Evolutionary conservation across 2,888 invertebrate genomes (phyloP).

Genomic region (Eupithecia dodoneata): DNA sequence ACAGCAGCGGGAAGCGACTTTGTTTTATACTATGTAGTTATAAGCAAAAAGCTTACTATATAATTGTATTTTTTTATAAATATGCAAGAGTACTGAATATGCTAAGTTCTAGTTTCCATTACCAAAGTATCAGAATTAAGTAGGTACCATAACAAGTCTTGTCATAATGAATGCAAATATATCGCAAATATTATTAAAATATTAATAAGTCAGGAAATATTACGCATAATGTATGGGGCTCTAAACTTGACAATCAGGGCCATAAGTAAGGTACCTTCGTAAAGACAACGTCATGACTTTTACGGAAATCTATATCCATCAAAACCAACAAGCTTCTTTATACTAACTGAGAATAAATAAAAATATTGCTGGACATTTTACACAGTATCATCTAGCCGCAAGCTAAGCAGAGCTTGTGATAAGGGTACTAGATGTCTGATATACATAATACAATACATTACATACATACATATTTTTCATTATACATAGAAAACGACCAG

Average conservation of each 20-base stretch:
- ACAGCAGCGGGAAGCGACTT: too few relatives aligned
- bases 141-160: background rate
- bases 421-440: too few relatives aligned
- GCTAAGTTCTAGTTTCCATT: background rate
- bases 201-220: constrained; percentile 9
- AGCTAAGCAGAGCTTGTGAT: too few relatives aligned
- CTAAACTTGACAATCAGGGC: background rate
- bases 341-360: background rate
- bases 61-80: background rate
- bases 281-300: background rate
- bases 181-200: background rate
- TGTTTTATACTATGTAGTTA: too few relatives aligned
- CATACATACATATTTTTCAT: too few relatives aligned
- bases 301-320: background rate
- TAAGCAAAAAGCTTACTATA: too few relatives aligned
- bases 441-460: too few relatives aligned
- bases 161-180: constrained; percentile 1
- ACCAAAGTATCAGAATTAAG: background rate
- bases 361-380: too few relatives aligned
- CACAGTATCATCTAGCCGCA: too few relatives aligned
- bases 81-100: background rate
- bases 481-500: too few relatives aligned
- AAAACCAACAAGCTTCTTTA: background rate
- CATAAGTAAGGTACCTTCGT: background rate
- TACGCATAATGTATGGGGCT: background rate